A percentile compares a stretch with the other conserved stretches of the same genome.
Conservation (phyloP, 1,140 invertebrate genomes). For the Battus philenor region DNA sequence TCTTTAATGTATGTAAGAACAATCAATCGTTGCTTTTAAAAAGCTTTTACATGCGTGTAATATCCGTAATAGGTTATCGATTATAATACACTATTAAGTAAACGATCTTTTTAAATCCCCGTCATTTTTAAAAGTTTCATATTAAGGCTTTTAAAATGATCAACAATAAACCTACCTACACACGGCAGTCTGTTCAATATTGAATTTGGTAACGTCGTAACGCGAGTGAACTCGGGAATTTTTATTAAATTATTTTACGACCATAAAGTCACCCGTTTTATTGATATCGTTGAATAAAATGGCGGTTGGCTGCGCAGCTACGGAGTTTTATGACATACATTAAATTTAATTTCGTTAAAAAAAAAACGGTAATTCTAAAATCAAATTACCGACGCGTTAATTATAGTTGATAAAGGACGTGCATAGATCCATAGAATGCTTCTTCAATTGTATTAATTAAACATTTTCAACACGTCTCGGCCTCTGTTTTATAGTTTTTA, state of each 20-base stretch:
- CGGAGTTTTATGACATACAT: conserved; percentile 5
- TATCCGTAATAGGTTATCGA: too few relatives aligned
- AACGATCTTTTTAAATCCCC: too few relatives aligned
- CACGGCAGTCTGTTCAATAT: too few relatives aligned
- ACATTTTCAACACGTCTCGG: conserved; percentile 7
- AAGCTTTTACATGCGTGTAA: too few relatives aligned
- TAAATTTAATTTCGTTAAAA: conserved; percentile 8
- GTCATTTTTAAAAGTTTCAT: too few relatives aligned
- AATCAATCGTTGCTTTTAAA: too few relatives aligned
- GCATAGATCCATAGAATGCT: conserved; percentile 20
- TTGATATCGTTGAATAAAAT: conserved; percentile 7
- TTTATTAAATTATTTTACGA: conserved; percentile 12
- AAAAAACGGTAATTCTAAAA: neutral
- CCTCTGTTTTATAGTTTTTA: conserved; percentile 1
- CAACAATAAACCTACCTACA: too few relatives aligned
- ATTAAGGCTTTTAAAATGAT: too few relatives aligned
- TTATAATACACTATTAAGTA: too few relatives aligned
- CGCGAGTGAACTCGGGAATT: conserved; percentile 5
- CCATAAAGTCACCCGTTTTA: conserved; percentile 10
- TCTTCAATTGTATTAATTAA: conserved; percentile 20
- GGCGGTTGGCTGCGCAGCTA: neutral
- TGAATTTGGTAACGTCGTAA: conserved; percentile 8
- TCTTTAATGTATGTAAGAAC: too few relatives aligned
- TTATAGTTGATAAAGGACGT: neutral
- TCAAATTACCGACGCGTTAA: neutral